Base-by-base conservation (phyloP, 2,797 vertebrate species). In the Chromobotia macracanthus region DNA sequence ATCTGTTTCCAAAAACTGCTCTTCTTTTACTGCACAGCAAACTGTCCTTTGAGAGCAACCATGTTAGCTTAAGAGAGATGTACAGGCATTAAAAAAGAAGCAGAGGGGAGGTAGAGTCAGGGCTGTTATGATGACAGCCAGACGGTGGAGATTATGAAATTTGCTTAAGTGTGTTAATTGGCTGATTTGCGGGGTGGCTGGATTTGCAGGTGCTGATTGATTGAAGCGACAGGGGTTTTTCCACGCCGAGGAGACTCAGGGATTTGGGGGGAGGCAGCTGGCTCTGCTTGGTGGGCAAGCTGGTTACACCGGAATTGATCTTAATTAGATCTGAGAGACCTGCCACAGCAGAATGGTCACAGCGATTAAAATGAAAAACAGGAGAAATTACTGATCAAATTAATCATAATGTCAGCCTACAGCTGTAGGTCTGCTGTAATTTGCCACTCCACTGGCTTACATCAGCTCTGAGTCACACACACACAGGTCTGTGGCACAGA, bases 301-400 rank as follows among this genome's bases (percentile, higher is more conserved):
- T 95, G 95, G 97, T 97, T 98, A 96, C 96, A 96, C 93, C 89
- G 94, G 97, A 98, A 99, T 99, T 99, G 98, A 99, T 99, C 97
- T 99, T 99, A 99, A 99, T 99, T 98, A 99, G 97, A 99, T 99
- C 97, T 97, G 97, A 99, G 98, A 98, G 97, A 97, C 96, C 96
- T 97, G 97, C 96, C 96, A 99, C 97, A 98, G 97, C 96, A 99
- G 97, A 99, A 97, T 96, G 96, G 97, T 97, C 95, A 95, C 97
- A 94, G 95, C 96, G 97, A 98, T 99, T 99, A 99, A 99, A 99
- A 99, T 99, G 96, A 99, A 99, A 99, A 99, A 99, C 97, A 99
- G 97, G 96, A 99, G 96, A 99, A 99, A 99, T 99, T 99, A 99
- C 97, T 97, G 97, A 99, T 98, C 97, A 98, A 99, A 99, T 99